These are phyloP conservation scores for Gymnopithys bicolor DNA, from an alignment of 2,797 vertebrate species.

Conservation along the genomic window DNA sequence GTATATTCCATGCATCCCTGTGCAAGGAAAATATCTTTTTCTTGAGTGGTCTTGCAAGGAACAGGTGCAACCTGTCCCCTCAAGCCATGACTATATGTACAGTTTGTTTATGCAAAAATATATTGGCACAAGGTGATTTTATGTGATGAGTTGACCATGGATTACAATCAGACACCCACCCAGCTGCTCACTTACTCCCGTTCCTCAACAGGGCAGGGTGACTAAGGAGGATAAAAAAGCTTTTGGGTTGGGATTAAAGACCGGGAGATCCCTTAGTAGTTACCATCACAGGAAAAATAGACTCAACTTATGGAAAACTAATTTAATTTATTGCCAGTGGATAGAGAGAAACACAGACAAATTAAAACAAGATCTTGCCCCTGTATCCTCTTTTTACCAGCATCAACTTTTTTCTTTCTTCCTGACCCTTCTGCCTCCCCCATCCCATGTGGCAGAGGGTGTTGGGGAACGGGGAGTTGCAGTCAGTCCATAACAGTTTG, in stretches of 20 bases:
- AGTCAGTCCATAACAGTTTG: not conserved
- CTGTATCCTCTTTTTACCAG: not conserved
- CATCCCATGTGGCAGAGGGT: rapidly evolving
- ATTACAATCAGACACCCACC: not conserved
- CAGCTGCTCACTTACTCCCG: not conserved
- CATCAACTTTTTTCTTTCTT: not conserved
- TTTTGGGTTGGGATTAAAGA: not conserved
- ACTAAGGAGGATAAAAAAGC: not conserved
- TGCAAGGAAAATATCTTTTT: not conserved
- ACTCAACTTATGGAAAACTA: not conserved
- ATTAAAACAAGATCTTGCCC: not conserved
- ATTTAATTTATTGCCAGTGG: not conserved
- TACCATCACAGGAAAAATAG: not conserved
- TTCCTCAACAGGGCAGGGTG: not conserved
- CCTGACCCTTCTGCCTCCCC: not conserved
- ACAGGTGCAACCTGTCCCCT: not conserved
- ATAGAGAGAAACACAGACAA: not conserved
- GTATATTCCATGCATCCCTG: not conserved
- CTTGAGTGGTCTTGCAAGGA: not conserved
- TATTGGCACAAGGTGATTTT: not conserved
- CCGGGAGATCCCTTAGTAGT: not conserved
- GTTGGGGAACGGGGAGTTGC: not conserved
- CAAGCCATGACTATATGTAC: not conserved
- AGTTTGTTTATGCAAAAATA: not conserved
- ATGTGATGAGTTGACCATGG: not conserved